Evolutionary conservation across 2,888 invertebrate genomes (phyloP).

Genomic region (Orthosia gracilis): DNA sequence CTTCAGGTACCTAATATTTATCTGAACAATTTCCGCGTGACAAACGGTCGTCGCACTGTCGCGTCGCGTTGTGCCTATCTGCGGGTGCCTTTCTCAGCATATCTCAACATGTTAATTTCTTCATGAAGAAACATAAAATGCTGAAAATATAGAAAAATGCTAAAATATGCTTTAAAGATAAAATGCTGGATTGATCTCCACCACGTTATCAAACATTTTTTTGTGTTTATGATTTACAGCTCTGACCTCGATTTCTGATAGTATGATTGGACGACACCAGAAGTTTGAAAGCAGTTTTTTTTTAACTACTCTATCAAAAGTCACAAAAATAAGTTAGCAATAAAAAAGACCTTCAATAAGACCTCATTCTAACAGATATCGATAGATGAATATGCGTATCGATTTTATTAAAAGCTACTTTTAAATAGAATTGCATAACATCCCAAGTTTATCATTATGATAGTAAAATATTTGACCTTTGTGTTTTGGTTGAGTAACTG

Average conservation of each 20-base stretch:
- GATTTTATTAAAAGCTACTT: slow-evolving; percentile 15
- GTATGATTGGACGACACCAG: background rate
- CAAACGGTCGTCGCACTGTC: too few species aligned
- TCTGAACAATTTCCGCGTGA: too few species aligned
- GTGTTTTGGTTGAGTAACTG: slow-evolving; percentile 2
- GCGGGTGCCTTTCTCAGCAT: too few species aligned
- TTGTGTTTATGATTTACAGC: background rate
- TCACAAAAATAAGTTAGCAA: background rate
- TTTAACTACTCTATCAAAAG: background rate
- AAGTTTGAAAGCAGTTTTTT: background rate
- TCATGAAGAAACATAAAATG: background rate
- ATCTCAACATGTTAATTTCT: background rate
- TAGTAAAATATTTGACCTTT: slow-evolving; percentile 17
- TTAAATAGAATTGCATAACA: background rate
- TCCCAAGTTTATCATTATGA: background rate
- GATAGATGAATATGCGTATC: background rate
- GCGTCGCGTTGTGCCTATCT: too few species aligned
- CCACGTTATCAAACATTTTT: background rate
- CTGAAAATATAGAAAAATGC: too few species aligned
- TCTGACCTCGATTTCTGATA: background rate
- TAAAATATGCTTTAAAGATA: background rate
- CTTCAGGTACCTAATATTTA: too few species aligned
- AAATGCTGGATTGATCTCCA: background rate
- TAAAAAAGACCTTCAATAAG: background rate
- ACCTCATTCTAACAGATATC: background rate